A percentile compares a stretch with the other conserved stretches of the same genome.
phyloP scores from a whole-genome alignment of 1,140 invertebrate species.

The Listronotus oregonensis region DNA sequence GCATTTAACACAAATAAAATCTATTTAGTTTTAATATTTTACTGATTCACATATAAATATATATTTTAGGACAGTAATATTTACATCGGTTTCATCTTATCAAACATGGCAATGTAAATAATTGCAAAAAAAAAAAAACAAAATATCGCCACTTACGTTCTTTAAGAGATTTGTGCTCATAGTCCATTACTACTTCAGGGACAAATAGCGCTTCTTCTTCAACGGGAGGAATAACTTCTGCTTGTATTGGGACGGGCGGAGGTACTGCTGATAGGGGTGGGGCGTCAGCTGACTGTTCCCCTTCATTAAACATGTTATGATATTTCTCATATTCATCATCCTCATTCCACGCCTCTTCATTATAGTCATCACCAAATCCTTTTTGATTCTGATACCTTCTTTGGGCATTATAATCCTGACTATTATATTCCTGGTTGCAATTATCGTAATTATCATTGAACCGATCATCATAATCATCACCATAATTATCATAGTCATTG shows the following conservation, averaged over 20 bases:
- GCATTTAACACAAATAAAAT: no score
- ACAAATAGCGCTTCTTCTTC: slow-evolving; percentile 43
- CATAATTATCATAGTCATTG: slow-evolving; percentile 16
- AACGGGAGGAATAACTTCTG: slow-evolving; percentile 1
- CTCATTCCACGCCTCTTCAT: slow-evolving; percentile 25
- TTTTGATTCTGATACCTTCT: neutral
- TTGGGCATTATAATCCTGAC: neutral
- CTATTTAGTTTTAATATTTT: no score
- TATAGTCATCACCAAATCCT: slow-evolving; percentile 19
- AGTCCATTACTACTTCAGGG: slow-evolving; percentile 65
- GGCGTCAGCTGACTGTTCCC: slow-evolving; percentile 17
- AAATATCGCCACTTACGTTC: slow-evolving; percentile 49
- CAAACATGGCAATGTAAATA: no score
- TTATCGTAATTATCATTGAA: slow-evolving; percentile 9
- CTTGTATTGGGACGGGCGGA: no score
- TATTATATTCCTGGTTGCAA: slow-evolving; percentile 4
- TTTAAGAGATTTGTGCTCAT: slow-evolving; percentile 65
- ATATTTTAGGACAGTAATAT: no score
- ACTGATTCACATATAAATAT: no score
- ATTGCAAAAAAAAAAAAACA: no score
- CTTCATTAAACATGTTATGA: slow-evolving; percentile 38
- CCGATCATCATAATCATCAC: slow-evolving; percentile 17
- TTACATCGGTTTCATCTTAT: no score
- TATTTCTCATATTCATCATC: slow-evolving; percentile 39
- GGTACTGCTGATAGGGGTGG: neutral